Conservation (phyloP, 2,797 vertebrate species). For the Chromobotia macracanthus region DNA sequence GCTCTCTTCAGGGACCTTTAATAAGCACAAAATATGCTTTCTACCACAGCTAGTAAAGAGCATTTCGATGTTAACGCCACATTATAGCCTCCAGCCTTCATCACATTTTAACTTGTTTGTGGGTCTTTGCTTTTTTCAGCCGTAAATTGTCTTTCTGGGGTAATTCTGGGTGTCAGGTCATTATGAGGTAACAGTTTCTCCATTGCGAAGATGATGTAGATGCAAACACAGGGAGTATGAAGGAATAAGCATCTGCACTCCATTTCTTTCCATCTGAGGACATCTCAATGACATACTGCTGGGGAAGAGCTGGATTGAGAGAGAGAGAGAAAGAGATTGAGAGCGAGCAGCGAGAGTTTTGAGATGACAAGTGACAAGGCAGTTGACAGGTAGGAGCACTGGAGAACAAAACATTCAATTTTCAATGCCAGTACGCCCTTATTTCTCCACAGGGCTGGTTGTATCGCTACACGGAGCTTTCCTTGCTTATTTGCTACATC, state of each 20-base stretch:
- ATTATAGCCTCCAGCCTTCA: constrained; percentile 3
- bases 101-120: constrained; percentile 20
- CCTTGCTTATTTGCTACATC: constrained; percentile 30
- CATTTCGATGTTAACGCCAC: constrained; percentile 34
- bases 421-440: constrained; percentile 55
- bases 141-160: not conserved
- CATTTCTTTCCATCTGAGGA: constrained; percentile 44
- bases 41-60: constrained; percentile 26
- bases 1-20: constrained; percentile 39
- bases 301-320: constrained; percentile 2
- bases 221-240: constrained; percentile 27
- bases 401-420: constrained; percentile 59
- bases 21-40: constrained; percentile 51
- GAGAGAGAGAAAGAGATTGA: constrained; percentile 43
- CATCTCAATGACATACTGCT: constrained; percentile 49
- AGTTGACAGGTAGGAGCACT: constrained; percentile 55
- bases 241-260: constrained; percentile 13
- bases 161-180: constrained; percentile 30
- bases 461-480: not conserved
- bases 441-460: constrained; percentile 44
- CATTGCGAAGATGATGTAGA: constrained; percentile 8
- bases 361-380: constrained; percentile 49
- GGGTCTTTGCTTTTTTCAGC: not conserved
- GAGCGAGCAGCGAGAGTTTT: constrained; percentile 33
- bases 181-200: constrained; percentile 35